Evolutionary conservation across 2,888 invertebrate species (phyloP), one percentile per base, ranked within the genome.

Genomic region (Netelia inedita): DNA sequence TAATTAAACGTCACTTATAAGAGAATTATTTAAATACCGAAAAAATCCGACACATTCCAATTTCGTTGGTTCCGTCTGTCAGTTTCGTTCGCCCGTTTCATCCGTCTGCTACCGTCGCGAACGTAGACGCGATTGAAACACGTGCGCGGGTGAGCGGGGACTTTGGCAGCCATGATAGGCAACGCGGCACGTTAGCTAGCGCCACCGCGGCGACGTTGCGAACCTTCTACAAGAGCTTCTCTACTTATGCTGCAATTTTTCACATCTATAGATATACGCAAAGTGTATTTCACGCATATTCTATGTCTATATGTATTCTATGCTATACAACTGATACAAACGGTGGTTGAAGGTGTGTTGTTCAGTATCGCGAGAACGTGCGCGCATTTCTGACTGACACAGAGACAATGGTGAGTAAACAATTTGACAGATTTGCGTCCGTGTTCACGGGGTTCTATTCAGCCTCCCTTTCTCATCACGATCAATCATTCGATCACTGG

Each of bases 391-490:
- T 71, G 63, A 75, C 11, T 55, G 55, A 59, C 35, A 80, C 82
- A 59, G 66, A 68, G 73, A 79, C 73, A 78, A 82, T 82, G 82
- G 82, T 82, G 78, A 82, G 82, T 79, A 68, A 76, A 78, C 43
- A 76, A 82, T 81, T 75, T 81, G 81, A 81, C 81, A 81, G 81
- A 61, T 75, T 76, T 66, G 59, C 57, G 9, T 21, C 55, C 65
- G 46, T 57, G 16, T 57, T 63, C 35, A 21, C 21, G 46, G 11
- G 46, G 63, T 10, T 14, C 23, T 41, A n/a, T 19, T 35, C 11
- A 14, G 11, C 46, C 46, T 46, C 14, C 11, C 2, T 46, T 19
- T 9, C 16, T 57, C 16, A 16, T 57, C 57, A 19, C 57, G 35
- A 35, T 35, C 35, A 46, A 43, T 63, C 46, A 61, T 9, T 14